Evolutionary conservation across 2,888 invertebrate genomes (phyloP).

Genomic region (Agonopterix subpropinquella): DNA sequence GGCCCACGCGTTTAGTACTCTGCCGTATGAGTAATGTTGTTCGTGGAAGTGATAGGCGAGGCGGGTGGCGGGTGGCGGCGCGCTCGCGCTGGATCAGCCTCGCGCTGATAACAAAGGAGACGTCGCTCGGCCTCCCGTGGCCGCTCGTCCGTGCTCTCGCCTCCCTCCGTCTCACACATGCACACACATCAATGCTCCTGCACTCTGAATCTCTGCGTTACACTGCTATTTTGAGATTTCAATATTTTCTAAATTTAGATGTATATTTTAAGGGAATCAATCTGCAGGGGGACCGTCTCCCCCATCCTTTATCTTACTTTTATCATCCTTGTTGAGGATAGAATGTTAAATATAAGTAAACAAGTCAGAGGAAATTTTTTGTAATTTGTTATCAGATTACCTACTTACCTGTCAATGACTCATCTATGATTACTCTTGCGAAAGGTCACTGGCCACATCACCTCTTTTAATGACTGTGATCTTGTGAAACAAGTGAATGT

Average conservation of each 20-base stretch:
- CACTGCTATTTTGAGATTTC: conserved; percentile 67
- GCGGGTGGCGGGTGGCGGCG: conserved; percentile 41
- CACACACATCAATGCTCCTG: conserved; percentile 25
- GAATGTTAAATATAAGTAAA: conserved; percentile 9
- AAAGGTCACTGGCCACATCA: conserved; percentile 68
- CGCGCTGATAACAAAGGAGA: conserved; percentile 71
- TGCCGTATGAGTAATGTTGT: conserved; percentile 73
- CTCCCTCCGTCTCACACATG: conserved; percentile 24
- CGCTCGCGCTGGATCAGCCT: conserved; percentile 52
- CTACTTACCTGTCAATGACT: conserved; percentile 42
- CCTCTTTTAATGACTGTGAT: conserved; percentile 40
- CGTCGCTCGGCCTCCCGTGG: conserved; percentile 14
- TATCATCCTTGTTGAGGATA: not conserved
- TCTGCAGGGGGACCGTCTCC: conserved; percentile 53
- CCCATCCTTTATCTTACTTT: conserved; percentile 29
- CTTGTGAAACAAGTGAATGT: conserved; percentile 32
- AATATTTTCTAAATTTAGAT: conserved; percentile 70
- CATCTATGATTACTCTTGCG: conserved; percentile 62
- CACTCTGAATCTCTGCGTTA: conserved; percentile 37
- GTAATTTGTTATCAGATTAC: conserved; percentile 52
- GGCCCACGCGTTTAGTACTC: conserved; percentile 72
- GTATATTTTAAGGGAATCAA: conserved; percentile 55
- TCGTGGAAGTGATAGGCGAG: conserved; percentile 71
- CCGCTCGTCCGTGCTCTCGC: conserved; percentile 14
- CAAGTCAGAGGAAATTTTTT: conserved; percentile 23